Base-by-base conservation (phyloP, 2,888 invertebrate genomes). In the Rhagonycha lutea region DNA sequence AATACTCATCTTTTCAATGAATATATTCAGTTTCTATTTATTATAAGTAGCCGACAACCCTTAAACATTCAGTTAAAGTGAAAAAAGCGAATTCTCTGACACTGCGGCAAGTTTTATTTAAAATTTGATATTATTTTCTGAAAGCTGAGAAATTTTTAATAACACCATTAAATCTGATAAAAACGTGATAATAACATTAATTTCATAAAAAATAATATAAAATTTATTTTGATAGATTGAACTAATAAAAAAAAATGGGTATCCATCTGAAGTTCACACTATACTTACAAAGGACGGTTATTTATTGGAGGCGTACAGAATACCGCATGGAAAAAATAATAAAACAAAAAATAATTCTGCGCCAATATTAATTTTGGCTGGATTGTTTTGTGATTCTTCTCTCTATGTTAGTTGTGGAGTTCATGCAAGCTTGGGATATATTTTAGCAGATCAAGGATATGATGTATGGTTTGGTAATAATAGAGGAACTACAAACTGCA, bases 381-480 rank as follows among this genome's bases (percentile, higher is more conserved):
- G 96, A 0, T 86, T 97, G 0, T 85, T 95, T 18, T 92, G 91
- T 60, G 92, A 93, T 10, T 93, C 95, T 0, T 91, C 92, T 5
- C 92, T 93, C 79, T 96, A 92, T 91, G 89, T 96, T 4, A 86
- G 94, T 71, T 92, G 94, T 87, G 92, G 93, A 0, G 93, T 93
- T 1, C 90, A 91, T 61, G 89, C 89, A 78, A 91, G 91, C 65
- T 88, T 95, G 11, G 88, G 83, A 0, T 89, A 85, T 82, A 83
- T 90, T 14, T 86, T 94, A 4, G 91, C 92, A 3, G 93, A 94
- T 81, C 88, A 89, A 81, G 93, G 93, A n/a, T 94, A 90, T 81
- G 94, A 94, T 79, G 93, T 94, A 0, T 96, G 96, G 96, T 87
- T 96, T 88, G 93, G 94, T 0, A 96, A 96, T 84, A 91, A 91